Evolutionary conservation across 2,113 vertebrate genomes (phyloP), one percentile per base, ranked within the genome.

Genomic region (Hippocampus zosterae): DNA sequence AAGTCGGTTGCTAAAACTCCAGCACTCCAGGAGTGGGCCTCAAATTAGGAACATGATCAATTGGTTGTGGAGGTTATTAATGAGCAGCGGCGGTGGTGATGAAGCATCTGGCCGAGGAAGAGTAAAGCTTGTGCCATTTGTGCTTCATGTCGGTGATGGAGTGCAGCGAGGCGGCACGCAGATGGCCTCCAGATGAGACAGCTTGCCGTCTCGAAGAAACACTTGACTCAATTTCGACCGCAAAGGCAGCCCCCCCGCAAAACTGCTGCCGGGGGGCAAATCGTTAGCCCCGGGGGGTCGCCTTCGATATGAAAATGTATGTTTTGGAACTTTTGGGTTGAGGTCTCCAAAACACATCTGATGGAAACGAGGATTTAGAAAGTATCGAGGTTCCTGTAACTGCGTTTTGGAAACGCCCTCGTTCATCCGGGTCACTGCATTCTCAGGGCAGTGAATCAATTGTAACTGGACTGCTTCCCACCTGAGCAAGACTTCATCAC

Each of bases 181-280:
- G 87, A 89, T 90, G 87, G 86, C 48, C 33, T 68, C 82, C 89
- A 90, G 84, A 89, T 89, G 84, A 89, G 48, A 68, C 76, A 42
- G 57, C 48, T 37, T 76, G 84, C 66, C 44, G 77, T 61, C 75
- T 72, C 82, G 27, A 67, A 86, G 78, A 77, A 84, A 82, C 80
- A 71, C 65, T 71, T 76, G 41, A 84, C 69, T 78, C 75, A 75
- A 75, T 78, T 37, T 70, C 70, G 60, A 70, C 81, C 77, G 72
- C 76, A 73, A 73, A 80, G 46, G 80, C 71, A 66, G 75, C 69
- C 57, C 69, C 57, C 33, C 68, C 60, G 23, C 60, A 69, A 57
- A 71, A 50, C 18, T 57, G 64, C 59, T 29, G 56, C 44, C 27
- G 0, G 13, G 2, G 33, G 59, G 55, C 57, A 73, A 70, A 62